Evolutionary conservation across 2,797 vertebrate species (phyloP).

Genomic region (Trachops cirrhosus): DNA sequence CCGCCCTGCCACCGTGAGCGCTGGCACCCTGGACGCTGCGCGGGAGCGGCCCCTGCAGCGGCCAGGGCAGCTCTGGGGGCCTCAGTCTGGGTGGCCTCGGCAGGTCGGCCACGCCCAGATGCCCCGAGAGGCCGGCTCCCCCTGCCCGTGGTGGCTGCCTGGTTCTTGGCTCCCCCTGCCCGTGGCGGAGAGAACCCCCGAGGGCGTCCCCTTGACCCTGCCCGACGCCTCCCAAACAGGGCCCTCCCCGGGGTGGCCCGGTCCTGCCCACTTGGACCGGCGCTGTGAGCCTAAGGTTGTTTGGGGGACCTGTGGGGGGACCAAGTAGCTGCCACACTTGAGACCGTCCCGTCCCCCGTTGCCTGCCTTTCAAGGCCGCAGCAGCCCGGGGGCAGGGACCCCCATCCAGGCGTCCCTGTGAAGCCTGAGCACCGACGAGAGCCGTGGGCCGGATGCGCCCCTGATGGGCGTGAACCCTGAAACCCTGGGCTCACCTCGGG

Average conservation of each 20-base stretch:
- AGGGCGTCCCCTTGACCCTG: accelerated
- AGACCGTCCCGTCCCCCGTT: not conserved
- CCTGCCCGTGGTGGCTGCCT: accelerated
- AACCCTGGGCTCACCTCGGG: accelerated
- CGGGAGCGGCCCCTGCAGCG: accelerated
- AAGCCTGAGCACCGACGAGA: conserved; percentile 63
- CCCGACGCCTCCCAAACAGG: not conserved
- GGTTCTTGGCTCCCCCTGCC: not conserved
- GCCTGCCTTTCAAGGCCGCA: too few species aligned
- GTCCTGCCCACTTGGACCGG: conserved; percentile 66
- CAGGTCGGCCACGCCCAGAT: accelerated
- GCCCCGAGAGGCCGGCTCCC: not conserved
- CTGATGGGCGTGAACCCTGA: accelerated
- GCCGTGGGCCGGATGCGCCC: not conserved
- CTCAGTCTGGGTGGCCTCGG: accelerated
- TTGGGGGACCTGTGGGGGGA: conserved; percentile 63
- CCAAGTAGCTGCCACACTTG: conserved; percentile 52
- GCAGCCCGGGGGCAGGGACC: conserved; percentile 66
- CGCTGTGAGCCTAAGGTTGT: conserved; percentile 65
- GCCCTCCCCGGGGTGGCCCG: not conserved
- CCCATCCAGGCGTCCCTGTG: conserved; percentile 57
- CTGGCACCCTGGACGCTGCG: accelerated
- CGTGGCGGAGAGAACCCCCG: not conserved
- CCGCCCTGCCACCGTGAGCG: accelerated
- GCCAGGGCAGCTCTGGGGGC: not conserved